phyloP scores from a whole-genome alignment of 2,888 invertebrate species.

The Eubasilissa splendida region DNA sequence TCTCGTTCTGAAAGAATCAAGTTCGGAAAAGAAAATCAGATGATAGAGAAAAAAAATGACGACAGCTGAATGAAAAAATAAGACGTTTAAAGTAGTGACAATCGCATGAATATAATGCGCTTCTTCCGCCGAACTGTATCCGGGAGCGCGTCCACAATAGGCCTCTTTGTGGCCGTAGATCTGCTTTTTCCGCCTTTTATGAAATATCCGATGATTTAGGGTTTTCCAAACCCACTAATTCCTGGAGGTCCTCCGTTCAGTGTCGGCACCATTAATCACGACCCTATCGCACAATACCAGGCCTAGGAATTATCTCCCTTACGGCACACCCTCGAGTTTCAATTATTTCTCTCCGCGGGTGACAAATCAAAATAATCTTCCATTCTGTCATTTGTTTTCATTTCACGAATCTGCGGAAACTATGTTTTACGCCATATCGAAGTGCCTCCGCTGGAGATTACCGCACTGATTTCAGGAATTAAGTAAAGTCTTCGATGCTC shows the following conservation, averaged over 20 bases:
- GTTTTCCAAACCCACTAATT: slow-evolving; percentile 23
- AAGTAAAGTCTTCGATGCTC: too few species aligned
- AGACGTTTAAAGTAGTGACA: too few species aligned
- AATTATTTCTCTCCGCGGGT: not conserved
- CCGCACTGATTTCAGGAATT: too few species aligned
- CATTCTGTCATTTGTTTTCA: not conserved
- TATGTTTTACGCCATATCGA: too few species aligned
- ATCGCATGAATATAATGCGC: too few species aligned
- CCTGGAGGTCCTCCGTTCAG: not conserved
- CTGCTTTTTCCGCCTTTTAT: slow-evolving; percentile 10
- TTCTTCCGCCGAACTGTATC: not conserved
- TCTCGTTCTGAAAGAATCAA: not conserved
- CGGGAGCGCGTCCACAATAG: not conserved
- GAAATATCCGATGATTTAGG: slow-evolving; percentile 9
- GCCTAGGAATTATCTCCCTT: slow-evolving; percentile 24
- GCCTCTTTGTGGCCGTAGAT: slow-evolving; percentile 4
- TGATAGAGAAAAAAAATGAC: too few species aligned
- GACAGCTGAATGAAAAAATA: too few species aligned
- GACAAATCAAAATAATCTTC: slow-evolving; percentile 8
- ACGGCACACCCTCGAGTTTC: slow-evolving; percentile 7
- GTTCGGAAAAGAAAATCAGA: not conserved
- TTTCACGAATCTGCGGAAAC: too few species aligned
- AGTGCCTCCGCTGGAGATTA: too few species aligned
- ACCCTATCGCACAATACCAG: slow-evolving; percentile 26
- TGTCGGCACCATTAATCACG: slow-evolving; percentile 33